Base-by-base conservation (phyloP, 1,140 invertebrate genomes). In the Eciton burchellii region DNA sequence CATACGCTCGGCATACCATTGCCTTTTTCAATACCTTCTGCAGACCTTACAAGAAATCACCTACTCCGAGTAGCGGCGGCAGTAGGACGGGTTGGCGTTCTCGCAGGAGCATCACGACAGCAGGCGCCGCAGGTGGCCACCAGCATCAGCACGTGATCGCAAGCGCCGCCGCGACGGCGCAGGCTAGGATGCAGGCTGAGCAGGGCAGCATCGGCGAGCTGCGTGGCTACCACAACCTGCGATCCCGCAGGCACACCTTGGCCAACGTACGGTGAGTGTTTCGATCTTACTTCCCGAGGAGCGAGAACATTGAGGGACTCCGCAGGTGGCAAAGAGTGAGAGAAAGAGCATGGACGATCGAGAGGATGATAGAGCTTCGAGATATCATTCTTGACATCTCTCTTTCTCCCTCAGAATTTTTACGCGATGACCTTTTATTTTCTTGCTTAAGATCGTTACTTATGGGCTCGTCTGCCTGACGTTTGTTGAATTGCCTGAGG, bases 151-250 rank as follows among this genome's bases (percentile, higher is more conserved):
- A 93, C 90, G 93, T 94, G 84, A 92, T 92, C 81, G 92, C 82
- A 79, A 83, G 49, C 62, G 92, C 92, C 41, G 91, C 91, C 45
- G 94, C 91, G 35, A 92, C 92, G 82, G 93, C 91, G 63, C 92
- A 93, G 82, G 95, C 94, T 77, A 97, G 95, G 92, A 98, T 98
- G 97, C 97, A 98, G 94, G 97, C 97, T 71, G 97, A 98, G 93
- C 97, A 97, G 91, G 97, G 97, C 54, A 97, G 97, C 93, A 97
- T 98, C 91, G 97, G 97, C 59, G 97, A 97, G 91, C 95, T 98
- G 74, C 96, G 97, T 89, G 97, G 97, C 88, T 98, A 98, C 92
- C 97, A 98, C 91, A 97, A 97, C 89, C 95, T 97, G 72, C 96
- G 97, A 91, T 97, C 97, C 89, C 95, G 97, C 29, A 95, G 97